Percentiles rank a stretch among this genome's conserved stretches.
These are phyloP conservation scores for Apamea crenata DNA, from an alignment of 2,888 invertebrate genomes.

Conservation along the genomic window DNA sequence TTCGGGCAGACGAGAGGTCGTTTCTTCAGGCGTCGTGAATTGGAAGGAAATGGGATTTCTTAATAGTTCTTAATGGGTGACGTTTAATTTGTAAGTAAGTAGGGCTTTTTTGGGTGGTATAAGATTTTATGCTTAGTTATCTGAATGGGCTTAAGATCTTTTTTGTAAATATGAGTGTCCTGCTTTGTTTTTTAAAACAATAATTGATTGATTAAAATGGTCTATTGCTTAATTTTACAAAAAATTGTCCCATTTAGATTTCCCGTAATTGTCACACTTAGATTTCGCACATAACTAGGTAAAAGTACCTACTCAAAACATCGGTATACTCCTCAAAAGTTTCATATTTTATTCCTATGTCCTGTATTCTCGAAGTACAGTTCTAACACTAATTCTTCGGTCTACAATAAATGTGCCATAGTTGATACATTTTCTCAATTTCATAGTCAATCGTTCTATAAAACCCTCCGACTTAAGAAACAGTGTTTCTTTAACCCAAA, in stretches of 20 bases:
- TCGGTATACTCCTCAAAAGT: neutral
- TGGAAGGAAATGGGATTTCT: conserved; percentile 32
- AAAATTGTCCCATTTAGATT: neutral
- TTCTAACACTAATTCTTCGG: neutral
- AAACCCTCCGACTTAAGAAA: neutral
- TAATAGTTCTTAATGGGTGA: conserved; percentile 40
- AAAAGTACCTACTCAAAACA: neutral
- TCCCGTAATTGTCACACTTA: too few relatives aligned
- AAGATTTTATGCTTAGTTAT: neutral
- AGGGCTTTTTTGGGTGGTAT: neutral
- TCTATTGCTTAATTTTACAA: neutral
- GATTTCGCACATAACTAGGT: neutral
- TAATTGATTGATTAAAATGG: neutral
- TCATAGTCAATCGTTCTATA: neutral
- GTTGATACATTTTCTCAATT: neutral
- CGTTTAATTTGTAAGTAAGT: conserved; percentile 12
- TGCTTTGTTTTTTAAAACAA: neutral
- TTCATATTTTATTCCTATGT: neutral
- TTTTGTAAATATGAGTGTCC: neutral
- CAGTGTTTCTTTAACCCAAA: conserved; percentile 9
- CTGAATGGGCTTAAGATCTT: neutral
- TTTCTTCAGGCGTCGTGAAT: conserved; percentile 26
- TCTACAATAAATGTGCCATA: neutral
- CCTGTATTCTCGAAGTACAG: neutral
- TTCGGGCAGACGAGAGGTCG: conserved; percentile 35